Conservation (phyloP, 2,888 invertebrate genomes). For the Philonicus albiceps region DNA sequence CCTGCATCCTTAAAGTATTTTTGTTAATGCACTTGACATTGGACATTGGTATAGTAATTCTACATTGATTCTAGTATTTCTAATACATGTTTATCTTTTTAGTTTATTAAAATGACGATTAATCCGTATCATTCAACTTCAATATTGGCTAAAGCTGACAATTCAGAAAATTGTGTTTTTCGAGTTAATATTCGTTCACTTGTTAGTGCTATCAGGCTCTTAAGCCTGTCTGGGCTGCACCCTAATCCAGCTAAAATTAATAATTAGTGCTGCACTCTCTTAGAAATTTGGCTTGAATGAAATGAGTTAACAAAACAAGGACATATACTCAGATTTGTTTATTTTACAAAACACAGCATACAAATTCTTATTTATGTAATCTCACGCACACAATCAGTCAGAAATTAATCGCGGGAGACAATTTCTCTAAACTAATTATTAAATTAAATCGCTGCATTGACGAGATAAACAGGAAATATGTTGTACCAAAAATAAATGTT, state of each 20-base stretch:
- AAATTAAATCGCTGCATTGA: constrained; percentile 32
- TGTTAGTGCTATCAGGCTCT: not conserved
- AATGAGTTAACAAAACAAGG: not conserved
- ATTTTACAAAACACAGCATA: constrained; percentile 48
- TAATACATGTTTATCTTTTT: not conserved
- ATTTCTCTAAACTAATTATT: constrained; percentile 36
- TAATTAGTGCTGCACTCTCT: too few species aligned
- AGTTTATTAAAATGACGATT: not conserved
- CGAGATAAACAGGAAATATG: constrained; percentile 21
- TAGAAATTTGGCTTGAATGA: not conserved
- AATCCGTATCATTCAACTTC: not conserved
- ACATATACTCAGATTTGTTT: constrained; percentile 17
- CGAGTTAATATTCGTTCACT: not conserved
- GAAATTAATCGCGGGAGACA: constrained; percentile 40
- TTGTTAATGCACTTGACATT: not conserved
- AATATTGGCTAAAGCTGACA: not conserved
- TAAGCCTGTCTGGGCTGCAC: too few species aligned
- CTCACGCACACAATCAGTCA: constrained; percentile 45
- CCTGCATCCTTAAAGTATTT: not conserved
- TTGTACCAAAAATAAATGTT: not conserved
- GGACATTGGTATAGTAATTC: not conserved
- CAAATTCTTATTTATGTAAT: constrained; percentile 24
- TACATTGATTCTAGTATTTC: not conserved
- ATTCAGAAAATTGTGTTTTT: too few species aligned
- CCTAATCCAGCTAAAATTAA: too few species aligned